Percentiles rank a stretch among this genome's conserved stretches.
Conservation (phyloP, 2,113 vertebrate genomes). For the Thunnus thynnus region DNA sequence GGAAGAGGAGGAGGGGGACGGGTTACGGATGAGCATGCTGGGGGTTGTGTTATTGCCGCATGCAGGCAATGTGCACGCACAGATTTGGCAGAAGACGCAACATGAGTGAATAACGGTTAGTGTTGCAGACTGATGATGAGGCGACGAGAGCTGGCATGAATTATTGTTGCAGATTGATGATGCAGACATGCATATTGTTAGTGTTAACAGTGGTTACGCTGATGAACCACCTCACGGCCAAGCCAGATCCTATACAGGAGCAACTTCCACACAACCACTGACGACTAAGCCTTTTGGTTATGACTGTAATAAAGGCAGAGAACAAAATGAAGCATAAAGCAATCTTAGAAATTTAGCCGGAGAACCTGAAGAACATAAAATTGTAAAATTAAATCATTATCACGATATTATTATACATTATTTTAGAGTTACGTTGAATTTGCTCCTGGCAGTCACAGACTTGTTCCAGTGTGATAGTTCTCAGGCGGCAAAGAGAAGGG, state of each 20-base stretch:
- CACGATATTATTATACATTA: not conserved
- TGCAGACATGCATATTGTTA: constrained; percentile 60
- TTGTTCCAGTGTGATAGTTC: constrained; percentile 44
- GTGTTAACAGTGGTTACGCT: constrained; percentile 49
- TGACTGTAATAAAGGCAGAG: not conserved
- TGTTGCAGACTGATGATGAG: constrained; percentile 57
- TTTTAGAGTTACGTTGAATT: constrained; percentile 11
- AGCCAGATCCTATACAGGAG: constrained; percentile 64
- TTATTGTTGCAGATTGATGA: constrained; percentile 61
- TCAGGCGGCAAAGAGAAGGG: constrained; percentile 76
- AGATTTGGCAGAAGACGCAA: constrained; percentile 34
- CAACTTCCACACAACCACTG: constrained; percentile 28
- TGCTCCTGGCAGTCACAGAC: constrained; percentile 63
- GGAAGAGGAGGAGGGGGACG: constrained; percentile 38
- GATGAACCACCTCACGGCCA: constrained; percentile 45
- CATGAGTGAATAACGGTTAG: constrained; percentile 17
- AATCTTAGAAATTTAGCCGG: not conserved
- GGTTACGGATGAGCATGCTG: constrained; percentile 63
- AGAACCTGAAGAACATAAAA: not conserved
- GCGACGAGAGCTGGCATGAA: constrained; percentile 48
- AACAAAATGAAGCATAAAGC: not conserved
- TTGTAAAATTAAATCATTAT: not conserved
- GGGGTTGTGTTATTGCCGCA: constrained; percentile 39
- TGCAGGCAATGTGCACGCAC: constrained; percentile 40
- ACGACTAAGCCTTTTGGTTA: not conserved